These are phyloP conservation scores for Brachyptera putata DNA, from an alignment of 2,888 invertebrate species.

Conservation along the genomic window DNA sequence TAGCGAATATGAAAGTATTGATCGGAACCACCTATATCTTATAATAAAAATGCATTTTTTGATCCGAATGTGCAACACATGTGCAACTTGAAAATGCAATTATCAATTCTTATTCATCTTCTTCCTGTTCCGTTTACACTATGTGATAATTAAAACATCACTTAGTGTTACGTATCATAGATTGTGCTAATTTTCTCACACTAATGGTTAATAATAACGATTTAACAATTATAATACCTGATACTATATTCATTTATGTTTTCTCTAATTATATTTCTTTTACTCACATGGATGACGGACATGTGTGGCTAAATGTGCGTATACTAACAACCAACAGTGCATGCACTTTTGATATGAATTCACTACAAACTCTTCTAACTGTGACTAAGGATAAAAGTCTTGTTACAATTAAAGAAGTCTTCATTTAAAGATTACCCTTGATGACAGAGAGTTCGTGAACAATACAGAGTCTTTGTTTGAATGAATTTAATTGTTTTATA, in stretches of 20 bases:
- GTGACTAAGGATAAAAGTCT: slow-evolving; percentile 27
- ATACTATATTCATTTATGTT: too few species aligned
- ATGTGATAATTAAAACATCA: not conserved
- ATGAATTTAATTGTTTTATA: not conserved
- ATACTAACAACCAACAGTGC: not conserved
- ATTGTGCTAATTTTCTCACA: slow-evolving; percentile 13
- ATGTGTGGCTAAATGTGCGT: not conserved
- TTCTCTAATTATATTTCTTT: slow-evolving; percentile 12
- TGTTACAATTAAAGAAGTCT: not conserved
- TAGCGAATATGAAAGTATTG: too few species aligned
- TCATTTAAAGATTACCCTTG: not conserved
- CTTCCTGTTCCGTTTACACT: slow-evolving; percentile 4
- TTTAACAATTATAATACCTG: not conserved
- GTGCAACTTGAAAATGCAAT: too few species aligned
- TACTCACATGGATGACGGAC: slow-evolving; percentile 1
- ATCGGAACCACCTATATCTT: too few species aligned
- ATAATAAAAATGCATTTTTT: too few species aligned
- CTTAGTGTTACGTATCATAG: not conserved
- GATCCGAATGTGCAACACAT: too few species aligned
- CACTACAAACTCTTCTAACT: not conserved
- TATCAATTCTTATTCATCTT: too few species aligned
- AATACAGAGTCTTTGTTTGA: not conserved
- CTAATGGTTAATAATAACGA: slow-evolving; percentile 5
- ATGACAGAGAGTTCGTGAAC: not conserved
- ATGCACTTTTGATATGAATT: not conserved